Base-by-base conservation (phyloP, 2,888 invertebrate species). In the Nycteola revayana region DNA sequence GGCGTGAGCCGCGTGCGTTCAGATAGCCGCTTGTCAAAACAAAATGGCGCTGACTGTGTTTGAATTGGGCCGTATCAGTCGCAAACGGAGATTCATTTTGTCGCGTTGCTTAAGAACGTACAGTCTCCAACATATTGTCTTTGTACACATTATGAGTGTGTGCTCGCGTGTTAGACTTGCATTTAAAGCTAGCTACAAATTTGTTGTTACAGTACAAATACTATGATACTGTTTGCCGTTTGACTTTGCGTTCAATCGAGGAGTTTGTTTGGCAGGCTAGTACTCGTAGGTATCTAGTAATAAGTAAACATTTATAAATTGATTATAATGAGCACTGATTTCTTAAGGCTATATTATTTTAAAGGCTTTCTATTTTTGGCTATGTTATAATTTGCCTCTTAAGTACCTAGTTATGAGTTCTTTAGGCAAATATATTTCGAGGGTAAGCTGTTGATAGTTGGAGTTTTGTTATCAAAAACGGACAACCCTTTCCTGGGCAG, bases 31-130 rank as follows among this genome's bases (percentile, higher is more conserved):
- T 84, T 82, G 82, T 79, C 77, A 85, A 85, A 87, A 87, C 88
- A 88, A 88, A 88, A 88, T 88, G 86, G 88, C 86, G 87, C 75
- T 80, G 86, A 78, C 79, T 80, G 60, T 85, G 86, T 88, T 88
- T 87, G 88, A 85, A 84, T 83, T 87, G 86, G 87, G 81, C 83
- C 85, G 87, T 87, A 87, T 87, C 87, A 86, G 83, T 87, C 85
- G 81, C 85, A 71, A 75, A 75, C 82, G 83, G 87, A 86, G 87
- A 88, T 88, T 88, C 87, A 87, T 87, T 88, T 86, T 87, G 86
- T 85, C 83, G 80, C 81, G 84, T 85, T 87, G 82, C 86, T 85
- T 86, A 87, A 88, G 88, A 86, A 79, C 78, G 79, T 78, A 73
- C 61, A 62, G 75, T 79, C 77, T 80, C 79, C 75, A 80, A 82